phyloP scores from a whole-genome alignment of 2,113 vertebrate species.

The Elephantulus edwardii region DNA sequence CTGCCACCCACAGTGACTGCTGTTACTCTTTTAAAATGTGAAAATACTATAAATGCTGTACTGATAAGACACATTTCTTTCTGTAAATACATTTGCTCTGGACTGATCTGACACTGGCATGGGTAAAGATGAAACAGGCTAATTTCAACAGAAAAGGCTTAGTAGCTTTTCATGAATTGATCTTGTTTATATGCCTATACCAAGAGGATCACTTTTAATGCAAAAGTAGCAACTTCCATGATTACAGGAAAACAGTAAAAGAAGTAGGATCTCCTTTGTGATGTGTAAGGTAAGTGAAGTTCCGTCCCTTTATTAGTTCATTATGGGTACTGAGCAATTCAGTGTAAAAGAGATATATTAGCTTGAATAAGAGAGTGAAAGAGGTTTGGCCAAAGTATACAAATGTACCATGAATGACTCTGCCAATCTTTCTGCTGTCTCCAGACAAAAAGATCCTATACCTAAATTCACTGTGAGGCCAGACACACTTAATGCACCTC shows the following conservation, averaged over 20 bases:
- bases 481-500: not conserved
- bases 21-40: not conserved
- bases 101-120: not conserved
- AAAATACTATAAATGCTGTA: not conserved
- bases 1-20: slow-evolving; percentile 14
- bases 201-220: not conserved
- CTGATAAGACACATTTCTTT: accelerated
- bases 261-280: not conserved
- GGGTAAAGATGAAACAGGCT: not conserved
- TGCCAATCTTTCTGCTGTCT: not conserved
- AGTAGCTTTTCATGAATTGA: not conserved
- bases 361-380: not conserved
- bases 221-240: not conserved
- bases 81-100: not conserved
- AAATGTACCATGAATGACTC: not conserved
- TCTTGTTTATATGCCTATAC: not conserved
- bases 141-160: not conserved
- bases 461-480: not conserved
- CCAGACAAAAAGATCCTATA: not conserved
- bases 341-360: not conserved
- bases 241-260: not conserved
- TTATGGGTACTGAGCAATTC: not conserved
- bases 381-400: not conserved
- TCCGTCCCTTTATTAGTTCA: not conserved
- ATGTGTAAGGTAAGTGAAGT: not conserved